These are phyloP conservation scores for Amblyopsis rosae DNA, from an alignment of 2,113 vertebrate genomes.

Conservation along the genomic window DNA sequence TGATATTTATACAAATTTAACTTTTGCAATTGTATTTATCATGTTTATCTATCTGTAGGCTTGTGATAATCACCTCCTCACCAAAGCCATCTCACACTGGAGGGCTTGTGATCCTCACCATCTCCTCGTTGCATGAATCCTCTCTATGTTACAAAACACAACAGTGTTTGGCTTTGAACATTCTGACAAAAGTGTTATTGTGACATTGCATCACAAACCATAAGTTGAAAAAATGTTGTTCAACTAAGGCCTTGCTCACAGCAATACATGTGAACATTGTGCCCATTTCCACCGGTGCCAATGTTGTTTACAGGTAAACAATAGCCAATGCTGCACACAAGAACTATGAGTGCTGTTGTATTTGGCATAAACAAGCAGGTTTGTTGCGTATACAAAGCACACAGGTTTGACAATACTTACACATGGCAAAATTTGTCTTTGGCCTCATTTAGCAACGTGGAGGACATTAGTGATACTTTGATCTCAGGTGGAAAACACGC, in stretches of 20 bases:
- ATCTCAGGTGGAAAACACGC: constrained; percentile 66
- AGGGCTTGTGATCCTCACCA: constrained; percentile 52
- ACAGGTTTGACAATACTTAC: constrained; percentile 68
- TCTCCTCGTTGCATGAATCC: not conserved
- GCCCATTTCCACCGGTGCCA: constrained; percentile 34
- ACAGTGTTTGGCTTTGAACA: constrained; percentile 36
- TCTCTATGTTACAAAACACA: constrained; percentile 43
- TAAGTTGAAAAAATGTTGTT: not conserved
- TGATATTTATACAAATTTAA: constrained; percentile 62
- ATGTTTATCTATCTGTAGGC: constrained; percentile 58
- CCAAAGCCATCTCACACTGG: constrained; percentile 57
- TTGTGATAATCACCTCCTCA: constrained; percentile 66
- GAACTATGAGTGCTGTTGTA: constrained; percentile 51
- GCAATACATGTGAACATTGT: constrained; percentile 18
- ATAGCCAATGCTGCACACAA: constrained; percentile 9
- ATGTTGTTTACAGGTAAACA: constrained; percentile 74
- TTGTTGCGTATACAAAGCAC: constrained; percentile 74
- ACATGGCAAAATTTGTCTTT: constrained; percentile 56
- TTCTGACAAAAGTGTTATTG: not conserved
- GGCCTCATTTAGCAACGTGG: constrained; percentile 52
- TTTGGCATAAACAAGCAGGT: constrained; percentile 74
- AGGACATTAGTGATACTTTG: constrained; percentile 44
- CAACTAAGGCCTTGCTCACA: not conserved
- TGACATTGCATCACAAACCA: constrained; percentile 10
- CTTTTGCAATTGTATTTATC: constrained; percentile 47